Evolutionary conservation across 2,888 invertebrate species (phyloP).

Genomic region (Hipparchia sbordonii): DNA sequence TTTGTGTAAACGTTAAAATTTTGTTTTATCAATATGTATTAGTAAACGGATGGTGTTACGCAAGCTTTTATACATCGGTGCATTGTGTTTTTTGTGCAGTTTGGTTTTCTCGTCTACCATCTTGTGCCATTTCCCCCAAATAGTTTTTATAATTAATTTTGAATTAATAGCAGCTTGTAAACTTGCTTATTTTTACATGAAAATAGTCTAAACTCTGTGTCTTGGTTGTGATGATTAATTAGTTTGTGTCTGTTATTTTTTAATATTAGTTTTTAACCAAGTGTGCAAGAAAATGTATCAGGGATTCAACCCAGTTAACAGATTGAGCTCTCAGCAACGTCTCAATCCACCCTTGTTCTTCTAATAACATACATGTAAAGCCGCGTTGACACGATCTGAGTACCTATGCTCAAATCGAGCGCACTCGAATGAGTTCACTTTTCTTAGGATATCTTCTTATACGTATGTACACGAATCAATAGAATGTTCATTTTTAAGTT

Average conservation of each 20-base stretch:
- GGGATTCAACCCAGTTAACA: neutral
- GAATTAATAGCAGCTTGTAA: conserved; percentile 30
- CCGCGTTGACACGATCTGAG: neutral
- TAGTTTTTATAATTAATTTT: conserved; percentile 26
- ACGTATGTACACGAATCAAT: too few relatives aligned
- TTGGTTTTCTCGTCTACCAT: conserved; percentile 14
- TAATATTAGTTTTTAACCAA: conserved; percentile 12
- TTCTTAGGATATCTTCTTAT: too few relatives aligned
- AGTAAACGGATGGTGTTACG: neutral
- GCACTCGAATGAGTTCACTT: too few relatives aligned
- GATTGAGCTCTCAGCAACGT: neutral
- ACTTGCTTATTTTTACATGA: conserved; percentile 31
- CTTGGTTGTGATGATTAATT: conserved; percentile 34
- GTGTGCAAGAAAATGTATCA: conserved; percentile 1
- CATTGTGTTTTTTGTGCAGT: neutral
- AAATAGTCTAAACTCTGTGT: conserved; percentile 26
- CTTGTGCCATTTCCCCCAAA: conserved; percentile 34
- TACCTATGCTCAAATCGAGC: too few relatives aligned
- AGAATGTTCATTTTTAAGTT: too few relatives aligned
- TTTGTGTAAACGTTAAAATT: neutral
- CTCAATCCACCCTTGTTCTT: neutral
- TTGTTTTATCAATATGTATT: neutral
- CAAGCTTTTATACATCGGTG: neutral
- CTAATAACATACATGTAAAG: neutral
- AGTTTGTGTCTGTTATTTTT: conserved; percentile 29